Evolutionary conservation across 2,888 invertebrate genomes (phyloP).

Genomic region (Trissoscelio sp.): DNA sequence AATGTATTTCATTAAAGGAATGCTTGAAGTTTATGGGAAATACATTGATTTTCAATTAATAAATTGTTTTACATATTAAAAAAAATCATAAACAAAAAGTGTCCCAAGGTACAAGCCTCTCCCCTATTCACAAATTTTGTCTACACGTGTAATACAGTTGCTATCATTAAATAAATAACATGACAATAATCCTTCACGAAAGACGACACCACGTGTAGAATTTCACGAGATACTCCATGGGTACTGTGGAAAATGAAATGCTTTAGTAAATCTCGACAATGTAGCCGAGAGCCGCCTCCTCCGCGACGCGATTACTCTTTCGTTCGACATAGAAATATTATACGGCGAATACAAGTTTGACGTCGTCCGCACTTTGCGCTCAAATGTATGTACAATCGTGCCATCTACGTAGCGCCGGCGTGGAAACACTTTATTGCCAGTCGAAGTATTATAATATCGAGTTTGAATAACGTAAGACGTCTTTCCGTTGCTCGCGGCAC

Average conservation of each 20-base stretch:
- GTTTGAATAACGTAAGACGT: conserved; percentile 58
- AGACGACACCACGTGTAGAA: conserved; percentile 54
- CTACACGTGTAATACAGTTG: no score
- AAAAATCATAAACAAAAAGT: no score
- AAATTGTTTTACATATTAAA: no score
- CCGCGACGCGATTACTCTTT: conserved; percentile 56
- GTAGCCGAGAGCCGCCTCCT: conserved; percentile 47
- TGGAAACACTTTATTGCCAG: conserved; percentile 69
- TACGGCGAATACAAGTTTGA: conserved; percentile 24
- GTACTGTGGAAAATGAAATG: conserved; percentile 58
- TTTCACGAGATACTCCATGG: conserved; percentile 40
- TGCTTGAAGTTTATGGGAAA: no score
- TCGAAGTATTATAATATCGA: conserved; percentile 68
- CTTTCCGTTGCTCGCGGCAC: conserved; percentile 61
- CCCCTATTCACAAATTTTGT: no score
- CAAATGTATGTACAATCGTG: conserved; percentile 52
- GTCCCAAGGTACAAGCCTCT: no score
- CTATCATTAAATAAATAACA: no score
- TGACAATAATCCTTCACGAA: no score
- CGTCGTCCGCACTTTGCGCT: conserved; percentile 40
- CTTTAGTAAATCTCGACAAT: conserved; percentile 37
- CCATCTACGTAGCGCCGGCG: conserved; percentile 57
- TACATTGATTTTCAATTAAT: no score
- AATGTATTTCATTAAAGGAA: no score
- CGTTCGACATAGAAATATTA: conserved; percentile 41